Percentiles rank a stretch among this genome's conserved stretches.
phyloP scores from a whole-genome alignment of 2,888 invertebrate genomes.

The Dastarcus helophoroides region DNA sequence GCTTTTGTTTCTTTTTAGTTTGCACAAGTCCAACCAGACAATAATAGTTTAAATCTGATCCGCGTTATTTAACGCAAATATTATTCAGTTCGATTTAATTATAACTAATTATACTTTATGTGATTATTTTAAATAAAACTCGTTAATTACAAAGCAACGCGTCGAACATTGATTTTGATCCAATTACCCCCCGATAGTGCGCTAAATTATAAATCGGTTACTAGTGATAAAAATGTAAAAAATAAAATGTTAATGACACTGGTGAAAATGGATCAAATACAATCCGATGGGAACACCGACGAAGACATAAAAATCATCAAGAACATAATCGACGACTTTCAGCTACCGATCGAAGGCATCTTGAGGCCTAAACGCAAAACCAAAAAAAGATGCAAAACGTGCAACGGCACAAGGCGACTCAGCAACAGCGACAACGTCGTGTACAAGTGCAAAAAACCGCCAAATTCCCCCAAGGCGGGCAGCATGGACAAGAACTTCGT shows the following conservation, averaged over 20 bases:
- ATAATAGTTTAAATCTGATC: too few species aligned
- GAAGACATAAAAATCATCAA: constrained; percentile 33
- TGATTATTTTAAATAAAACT: too few species aligned
- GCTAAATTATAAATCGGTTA: constrained; percentile 10
- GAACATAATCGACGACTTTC: constrained; percentile 29
- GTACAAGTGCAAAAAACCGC: constrained; percentile 23
- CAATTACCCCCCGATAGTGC: too few species aligned
- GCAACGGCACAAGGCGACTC: constrained; percentile 17
- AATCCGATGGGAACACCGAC: constrained; percentile 15
- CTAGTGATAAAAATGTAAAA: too few species aligned
- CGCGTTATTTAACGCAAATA: too few species aligned
- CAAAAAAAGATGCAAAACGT: constrained; percentile 13
- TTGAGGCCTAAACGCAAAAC: constrained; percentile 5
- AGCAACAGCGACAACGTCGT: constrained; percentile 26
- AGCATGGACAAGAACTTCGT: constrained; percentile 22
- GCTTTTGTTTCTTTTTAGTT: too few species aligned
- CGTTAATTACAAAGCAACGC: too few species aligned
- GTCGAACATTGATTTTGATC: too few species aligned
- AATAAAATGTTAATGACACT: constrained; percentile 19
- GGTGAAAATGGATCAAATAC: constrained; percentile 15
- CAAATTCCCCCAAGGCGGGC: constrained; percentile 23
- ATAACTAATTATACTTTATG: too few species aligned
- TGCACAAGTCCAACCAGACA: too few species aligned
- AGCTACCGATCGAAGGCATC: not conserved
- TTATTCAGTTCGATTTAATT: too few species aligned